Base-by-base conservation (phyloP, 2,888 invertebrate species). In the Ophonus ardosiacus region DNA sequence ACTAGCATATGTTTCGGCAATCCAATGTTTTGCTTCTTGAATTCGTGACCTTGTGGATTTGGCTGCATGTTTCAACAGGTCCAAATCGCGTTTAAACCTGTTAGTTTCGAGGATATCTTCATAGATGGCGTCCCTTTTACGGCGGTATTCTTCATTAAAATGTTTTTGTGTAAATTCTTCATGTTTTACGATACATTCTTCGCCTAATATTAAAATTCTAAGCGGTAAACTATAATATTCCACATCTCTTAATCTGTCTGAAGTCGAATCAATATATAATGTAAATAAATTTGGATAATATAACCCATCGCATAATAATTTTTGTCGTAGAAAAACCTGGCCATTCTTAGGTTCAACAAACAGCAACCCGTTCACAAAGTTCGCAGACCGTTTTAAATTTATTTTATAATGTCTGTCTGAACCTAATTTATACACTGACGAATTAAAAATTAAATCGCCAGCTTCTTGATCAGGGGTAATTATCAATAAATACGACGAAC, bases 211-310 rank as follows among this genome's bases (percentile, higher is more conserved):
- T 87, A 96, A 93, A 81, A 97, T 93, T 86, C 97, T 92, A 86
- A 97, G 92, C 0, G 97, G 96, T 84, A 97, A 90, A 89, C 97
- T 96, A 89, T 96, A 96, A 90, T 96, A 97, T 89, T 97, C 96
- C 86, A 97, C 96, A 87, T 96, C 96, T 74, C 95, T 93, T 86
- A 96, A 92, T 82, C 96, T 92, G 88, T 95, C 96, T 86, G 97
- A 96, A 79, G 96, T 96, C 51, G 97, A 97, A 90, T 97, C 97
- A 86, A 97, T 95, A 91, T 97, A 96, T 89, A 97, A 94, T 4
- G 97, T 97, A 90, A 97, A 97, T 84, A 97, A 93, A 88, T 96
- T 96, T 0, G 97, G 97, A 89, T 97, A 97, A 87, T 95, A 95
- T 43, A 96, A 93, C 86, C 97, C 97, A 88, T 96, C 95, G 91